Conservation (phyloP, 1,140 invertebrate genomes). For the Aphidius gifuensis region DNA sequence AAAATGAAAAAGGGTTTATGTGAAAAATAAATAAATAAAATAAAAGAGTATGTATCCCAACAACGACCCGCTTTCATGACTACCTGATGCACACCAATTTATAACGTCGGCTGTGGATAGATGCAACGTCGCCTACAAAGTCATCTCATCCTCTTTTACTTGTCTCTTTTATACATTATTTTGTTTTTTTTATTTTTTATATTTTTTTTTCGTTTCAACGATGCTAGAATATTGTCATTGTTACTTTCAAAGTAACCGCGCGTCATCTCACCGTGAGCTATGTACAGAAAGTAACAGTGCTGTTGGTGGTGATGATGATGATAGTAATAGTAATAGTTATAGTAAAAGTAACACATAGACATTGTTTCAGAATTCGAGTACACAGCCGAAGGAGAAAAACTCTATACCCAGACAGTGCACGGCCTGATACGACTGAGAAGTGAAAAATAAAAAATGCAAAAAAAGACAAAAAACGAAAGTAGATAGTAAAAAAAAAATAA, state of each 20-base stretch:
- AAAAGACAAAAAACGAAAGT: background rate
- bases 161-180: conserved; percentile 2
- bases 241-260: conserved; percentile 32
- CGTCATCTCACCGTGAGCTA: conserved; percentile 16
- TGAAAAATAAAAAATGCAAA: background rate
- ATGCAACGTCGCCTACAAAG: conserved; percentile 30
- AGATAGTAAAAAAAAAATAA: conserved; percentile 6
- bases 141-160: conserved; percentile 31
- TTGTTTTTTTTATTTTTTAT: conserved; percentile 7
- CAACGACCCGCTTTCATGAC: conserved; percentile 31
- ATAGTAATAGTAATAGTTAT: no score
- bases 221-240: conserved; percentile 32
- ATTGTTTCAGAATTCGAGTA: no score
- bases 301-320: no score
- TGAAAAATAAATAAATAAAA: background rate
- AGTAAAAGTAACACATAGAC: no score
- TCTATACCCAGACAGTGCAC: no score
- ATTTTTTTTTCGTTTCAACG: conserved; percentile 12
- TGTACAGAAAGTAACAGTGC: background rate
- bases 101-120: conserved; percentile 27
- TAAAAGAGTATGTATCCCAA: background rate
- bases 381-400: no score
- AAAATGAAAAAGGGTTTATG: conserved; percentile 3
- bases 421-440: no score
- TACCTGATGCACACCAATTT: conserved; percentile 38